Evolutionary conservation across 2,113 vertebrate genomes (phyloP).

Genomic region (Rhegmatorhina hoffmannsi): DNA sequence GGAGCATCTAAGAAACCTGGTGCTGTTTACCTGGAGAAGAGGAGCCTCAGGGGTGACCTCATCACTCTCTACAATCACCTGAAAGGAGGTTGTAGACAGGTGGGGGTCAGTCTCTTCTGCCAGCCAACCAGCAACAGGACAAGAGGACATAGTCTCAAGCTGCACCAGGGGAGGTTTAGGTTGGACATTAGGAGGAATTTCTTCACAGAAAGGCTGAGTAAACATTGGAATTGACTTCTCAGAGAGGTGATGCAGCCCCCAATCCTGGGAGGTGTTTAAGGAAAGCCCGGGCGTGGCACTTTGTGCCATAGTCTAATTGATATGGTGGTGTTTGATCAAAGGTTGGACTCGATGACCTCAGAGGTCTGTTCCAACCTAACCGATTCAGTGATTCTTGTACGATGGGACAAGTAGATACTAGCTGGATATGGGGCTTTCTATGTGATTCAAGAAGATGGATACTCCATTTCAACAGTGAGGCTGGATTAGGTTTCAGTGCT

Average conservation of each 20-base stretch:
- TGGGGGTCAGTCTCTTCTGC: neutral
- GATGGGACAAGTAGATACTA: neutral
- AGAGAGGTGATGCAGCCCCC: neutral
- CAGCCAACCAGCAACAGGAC: neutral
- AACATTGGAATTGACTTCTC: neutral
- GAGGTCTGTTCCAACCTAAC: neutral
- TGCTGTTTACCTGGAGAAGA: neutral
- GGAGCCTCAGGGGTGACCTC: neutral
- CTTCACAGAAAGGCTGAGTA: neutral
- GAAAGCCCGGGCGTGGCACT: neutral
- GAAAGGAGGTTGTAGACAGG: neutral
- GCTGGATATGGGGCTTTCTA: neutral
- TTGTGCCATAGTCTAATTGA: neutral
- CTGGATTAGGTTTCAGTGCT: neutral
- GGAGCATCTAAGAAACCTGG: neutral
- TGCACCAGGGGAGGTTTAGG: neutral
- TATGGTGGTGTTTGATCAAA: neutral
- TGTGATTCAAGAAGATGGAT: neutral
- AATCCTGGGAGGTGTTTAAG: neutral
- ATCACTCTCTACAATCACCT: neutral
- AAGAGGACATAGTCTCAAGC: neutral
- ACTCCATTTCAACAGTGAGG: neutral
- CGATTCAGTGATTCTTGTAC: neutral
- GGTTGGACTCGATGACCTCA: neutral
- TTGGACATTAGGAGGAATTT: neutral